Evolutionary conservation across 2,888 invertebrate genomes (phyloP).

Genomic region (Disparrhopalites patrizii): DNA sequence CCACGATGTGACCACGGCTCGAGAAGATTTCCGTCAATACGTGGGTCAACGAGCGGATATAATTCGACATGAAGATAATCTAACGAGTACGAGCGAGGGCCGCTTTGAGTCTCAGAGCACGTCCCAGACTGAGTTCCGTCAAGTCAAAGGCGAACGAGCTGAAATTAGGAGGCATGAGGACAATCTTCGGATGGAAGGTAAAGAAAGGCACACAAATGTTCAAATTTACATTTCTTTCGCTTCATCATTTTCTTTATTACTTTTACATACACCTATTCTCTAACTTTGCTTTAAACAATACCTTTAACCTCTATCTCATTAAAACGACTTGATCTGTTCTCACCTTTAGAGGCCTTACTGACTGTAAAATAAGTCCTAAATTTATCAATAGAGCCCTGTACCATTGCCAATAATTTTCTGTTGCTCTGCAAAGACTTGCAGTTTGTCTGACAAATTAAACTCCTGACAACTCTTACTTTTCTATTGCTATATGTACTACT

Average conservation of each 20-base stretch:
- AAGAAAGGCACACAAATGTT: conserved; percentile 49
- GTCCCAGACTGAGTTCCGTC: conserved; percentile 30
- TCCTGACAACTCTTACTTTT: too few species aligned
- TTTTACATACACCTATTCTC: background rate
- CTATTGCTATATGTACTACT: too few species aligned
- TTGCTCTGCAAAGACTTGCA: too few species aligned
- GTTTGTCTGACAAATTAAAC: too few species aligned
- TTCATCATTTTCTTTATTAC: background rate
- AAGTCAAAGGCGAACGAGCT: conserved; percentile 52
- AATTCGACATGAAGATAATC: conserved; percentile 53
- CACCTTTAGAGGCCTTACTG: too few species aligned
- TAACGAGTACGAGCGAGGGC: conserved; percentile 57
- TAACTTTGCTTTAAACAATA: too few species aligned
- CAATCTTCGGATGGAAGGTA: conserved; percentile 57
- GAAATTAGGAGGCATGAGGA: conserved; percentile 56
- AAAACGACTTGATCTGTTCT: too few species aligned
- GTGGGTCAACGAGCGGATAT: conserved; percentile 56
- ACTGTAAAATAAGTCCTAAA: too few species aligned
- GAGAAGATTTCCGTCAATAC: conserved; percentile 53
- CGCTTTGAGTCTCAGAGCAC: conserved; percentile 52
- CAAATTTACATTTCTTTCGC: background rate
- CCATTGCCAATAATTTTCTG: too few species aligned
- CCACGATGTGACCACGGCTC: conserved; percentile 38
- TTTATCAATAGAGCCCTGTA: too few species aligned
- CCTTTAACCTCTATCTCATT: too few species aligned